Base-by-base conservation (phyloP, 2,113 vertebrate species). In the Setophaga kirtlandii region DNA sequence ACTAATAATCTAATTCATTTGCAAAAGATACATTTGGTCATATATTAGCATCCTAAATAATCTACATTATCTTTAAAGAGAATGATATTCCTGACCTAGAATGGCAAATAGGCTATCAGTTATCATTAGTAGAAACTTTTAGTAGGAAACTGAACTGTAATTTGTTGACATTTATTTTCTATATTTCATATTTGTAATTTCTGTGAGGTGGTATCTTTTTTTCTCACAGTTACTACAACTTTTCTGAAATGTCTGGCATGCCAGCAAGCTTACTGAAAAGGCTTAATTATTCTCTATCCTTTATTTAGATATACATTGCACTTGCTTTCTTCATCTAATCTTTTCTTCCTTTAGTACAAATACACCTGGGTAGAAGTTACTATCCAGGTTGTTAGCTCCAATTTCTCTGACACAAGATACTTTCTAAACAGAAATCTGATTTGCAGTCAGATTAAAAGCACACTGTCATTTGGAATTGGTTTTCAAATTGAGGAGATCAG, bases 311-410 rank as follows among this genome's bases (percentile, higher is more conserved):
- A 84, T 89, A 68, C 17, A 23, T 47, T 93, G 33, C 21, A 18
- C n/a, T 91, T 86, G 30, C 28, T 96, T 79, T 22, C 75, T 85
- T 95, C 58, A 92, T 70, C 10, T 39, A 42, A 89, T 68, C 39
- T 96, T 53, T 42, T 95, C 22, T 47, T 95, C 75, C n/a, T 55
- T 46, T 62, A 96, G 41, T 90, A 86, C 67, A 87, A 95, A 84
- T 89, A 53, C 91, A 87, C 59, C 89, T 92, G 88, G 84, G 83
- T 95, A 87, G 63, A 96, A 94, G 31, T 94, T 82, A 62, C n/a
- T 89, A 39, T 83, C 84, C 90, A 84, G 92, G 89, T 39, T 96
- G 60, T 87, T 91, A 80, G 47, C 78, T 97, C 55, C 33, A 58
- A 49, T 92, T 90, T 58, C 58, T 91, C 33, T 74, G 79, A 75